These are phyloP conservation scores for Drosophila anomalipes DNA, from an alignment of 2,888 invertebrate species.

Conservation along the genomic window DNA sequence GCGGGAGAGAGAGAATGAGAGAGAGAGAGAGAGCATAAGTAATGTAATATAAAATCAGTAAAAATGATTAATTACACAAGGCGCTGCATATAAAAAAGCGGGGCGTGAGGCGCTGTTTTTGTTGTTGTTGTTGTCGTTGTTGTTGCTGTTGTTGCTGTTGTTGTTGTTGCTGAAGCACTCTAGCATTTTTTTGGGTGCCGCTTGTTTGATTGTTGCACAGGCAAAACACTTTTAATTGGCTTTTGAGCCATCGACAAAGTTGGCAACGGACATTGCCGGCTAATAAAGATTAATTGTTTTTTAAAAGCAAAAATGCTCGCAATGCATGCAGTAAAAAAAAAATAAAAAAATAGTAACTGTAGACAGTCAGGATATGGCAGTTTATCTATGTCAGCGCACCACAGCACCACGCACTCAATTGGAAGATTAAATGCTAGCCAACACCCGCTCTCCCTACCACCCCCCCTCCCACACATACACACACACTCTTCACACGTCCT, in stretches of 20 bases:
- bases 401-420: slow-evolving; percentile 74
- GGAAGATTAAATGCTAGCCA: slow-evolving; percentile 76
- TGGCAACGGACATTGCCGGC: slow-evolving; percentile 35
- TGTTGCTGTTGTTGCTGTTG: neutral
- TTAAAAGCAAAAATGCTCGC: slow-evolving; percentile 76
- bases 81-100: slow-evolving; percentile 1
- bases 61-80: slow-evolving; percentile 75
- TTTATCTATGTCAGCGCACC: slow-evolving; percentile 75
- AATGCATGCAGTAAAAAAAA: slow-evolving; percentile 23
- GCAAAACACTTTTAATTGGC: slow-evolving; percentile 77
- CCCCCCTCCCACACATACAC: no score
- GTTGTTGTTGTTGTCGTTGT: neutral
- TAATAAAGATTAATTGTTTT: slow-evolving; percentile 81
- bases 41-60: slow-evolving; percentile 57
- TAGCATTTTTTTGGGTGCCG: slow-evolving; percentile 8
- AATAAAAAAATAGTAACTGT: slow-evolving; percentile 19
- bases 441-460: neutral
- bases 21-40: slow-evolving; percentile 9
- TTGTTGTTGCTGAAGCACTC: slow-evolving; percentile 5
- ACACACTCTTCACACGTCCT: neutral
- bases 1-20: neutral
- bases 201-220: slow-evolving; percentile 66
- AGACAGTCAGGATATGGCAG: slow-evolving; percentile 63
- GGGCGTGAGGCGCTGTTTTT: slow-evolving; percentile 14
- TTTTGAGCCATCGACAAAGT: slow-evolving; percentile 74